Evolutionary conservation across 2,888 invertebrate genomes (phyloP), one percentile per base, ranked within the genome.

Genomic region (Drosophila macrothrix): DNA sequence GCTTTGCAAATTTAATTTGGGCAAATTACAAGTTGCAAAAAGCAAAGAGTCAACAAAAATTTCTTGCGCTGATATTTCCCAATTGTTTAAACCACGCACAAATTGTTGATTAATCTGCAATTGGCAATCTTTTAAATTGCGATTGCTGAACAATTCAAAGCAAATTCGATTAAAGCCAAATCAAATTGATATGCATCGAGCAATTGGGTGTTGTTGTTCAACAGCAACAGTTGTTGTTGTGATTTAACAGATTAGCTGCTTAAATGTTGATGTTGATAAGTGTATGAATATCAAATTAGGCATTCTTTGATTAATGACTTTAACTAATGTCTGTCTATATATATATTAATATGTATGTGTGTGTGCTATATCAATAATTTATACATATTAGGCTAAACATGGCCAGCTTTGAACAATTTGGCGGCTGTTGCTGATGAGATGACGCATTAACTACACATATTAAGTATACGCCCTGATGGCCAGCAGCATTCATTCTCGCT

Each of bases 381-480:
- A 72, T 63, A 54, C 66, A 25, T 52, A 63, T 54, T 72, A 29
- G 39, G 41, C 35, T 9, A 41, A 59, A 56, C 58, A 61, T 41
- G 37, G 25, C 25, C 39, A 80, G 37, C 67, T 50, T 28, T 65
- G 16, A 56, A 55, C 53, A 62, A 59, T 65, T 68, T 62, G 6
- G n/a, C 39, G 63, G 46, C 53, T 25, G 41, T 10, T 41, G 19
- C 19, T 37, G 25, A 43, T 59, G 41, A 31, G 66, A 74, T 70
- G 56, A 60, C 58, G 68, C 82, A 80, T 80, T 82, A 82, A 73
- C 67, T 62, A 54, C 49, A 12, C 76, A 52, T 28, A 78, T 76
- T 70, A 79, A 64, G 78, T 59, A 80, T 84, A 73, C 82, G 72
- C 70, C 67, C 66, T 16, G 50, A 53, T 56, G n/a, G 14, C 39